A percentile compares a stretch with the other conserved stretches of the same genome.
phyloP scores from a whole-genome alignment of 2,797 vertebrate species.

The Cygnus olor region DNA sequence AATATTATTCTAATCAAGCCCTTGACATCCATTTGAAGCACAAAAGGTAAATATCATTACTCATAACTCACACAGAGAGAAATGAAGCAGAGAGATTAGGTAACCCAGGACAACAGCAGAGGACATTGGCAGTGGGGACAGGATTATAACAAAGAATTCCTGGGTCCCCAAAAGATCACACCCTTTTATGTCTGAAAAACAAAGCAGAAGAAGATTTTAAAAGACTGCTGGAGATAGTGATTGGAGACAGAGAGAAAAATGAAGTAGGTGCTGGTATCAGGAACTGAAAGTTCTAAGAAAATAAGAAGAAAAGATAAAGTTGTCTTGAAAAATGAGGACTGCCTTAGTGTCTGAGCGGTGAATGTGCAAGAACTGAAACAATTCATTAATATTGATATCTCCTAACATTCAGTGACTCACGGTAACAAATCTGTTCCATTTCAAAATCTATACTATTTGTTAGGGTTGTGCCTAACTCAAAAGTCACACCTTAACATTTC shows the following conservation, averaged over 20 bases:
- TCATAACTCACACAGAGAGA: neutral
- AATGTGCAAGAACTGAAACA: neutral
- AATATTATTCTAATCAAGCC: neutral
- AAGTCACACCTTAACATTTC: neutral
- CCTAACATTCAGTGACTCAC: neutral
- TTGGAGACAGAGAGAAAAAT: neutral
- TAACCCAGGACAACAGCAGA: neutral
- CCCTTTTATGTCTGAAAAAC: neutral
- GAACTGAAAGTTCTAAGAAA: neutral
- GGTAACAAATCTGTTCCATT: neutral
- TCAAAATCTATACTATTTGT: neutral
- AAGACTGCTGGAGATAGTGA: neutral
- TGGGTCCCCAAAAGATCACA: neutral
- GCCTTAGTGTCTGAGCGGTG: neutral
- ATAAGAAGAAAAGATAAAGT: neutral
- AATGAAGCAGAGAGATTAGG: neutral
- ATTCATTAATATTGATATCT: neutral
- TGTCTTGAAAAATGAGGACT: neutral
- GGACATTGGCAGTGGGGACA: neutral
- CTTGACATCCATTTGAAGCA: neutral
- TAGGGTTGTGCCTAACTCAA: neutral
- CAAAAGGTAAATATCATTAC: neutral
- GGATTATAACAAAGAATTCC: neutral
- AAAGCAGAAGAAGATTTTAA: neutral
- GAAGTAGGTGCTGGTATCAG: neutral